A percentile compares a stretch with the other conserved stretches of the same genome.
phyloP scores from a whole-genome alignment of 2,113 vertebrate species.

The Gallinago paraguaiae region DNA sequence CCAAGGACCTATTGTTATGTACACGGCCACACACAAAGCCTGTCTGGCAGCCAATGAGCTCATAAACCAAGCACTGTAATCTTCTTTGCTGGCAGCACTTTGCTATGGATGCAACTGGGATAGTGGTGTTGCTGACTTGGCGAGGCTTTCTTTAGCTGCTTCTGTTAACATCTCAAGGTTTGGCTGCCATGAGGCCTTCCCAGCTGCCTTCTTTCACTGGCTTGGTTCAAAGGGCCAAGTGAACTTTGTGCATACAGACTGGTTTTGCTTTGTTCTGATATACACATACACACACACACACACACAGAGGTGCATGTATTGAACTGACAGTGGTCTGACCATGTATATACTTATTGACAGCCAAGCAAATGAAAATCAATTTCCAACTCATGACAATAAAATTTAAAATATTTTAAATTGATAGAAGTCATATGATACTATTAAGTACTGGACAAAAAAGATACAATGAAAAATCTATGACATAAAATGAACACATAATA shows the following conservation, averaged over 20 bases:
- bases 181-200: background rate
- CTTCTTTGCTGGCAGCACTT: constrained; percentile 33
- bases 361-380: background rate
- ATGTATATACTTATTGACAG: background rate
- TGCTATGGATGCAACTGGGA: background rate
- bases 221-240: background rate
- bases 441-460: background rate
- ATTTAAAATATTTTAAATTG: background rate
- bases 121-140: background rate
- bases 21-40: constrained; percentile 55
- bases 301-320: background rate
- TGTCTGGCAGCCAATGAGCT: constrained; percentile 38
- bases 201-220: constrained; percentile 9
- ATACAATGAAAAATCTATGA: background rate
- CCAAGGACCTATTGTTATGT: background rate
- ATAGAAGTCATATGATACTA: background rate
- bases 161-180: background rate
- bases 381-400: background rate
- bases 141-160: background rate
- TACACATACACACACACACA: no score
- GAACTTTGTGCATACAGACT: background rate
- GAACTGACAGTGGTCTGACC: background rate
- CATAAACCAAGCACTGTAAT: constrained; percentile 39
- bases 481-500: background rate
- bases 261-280: background rate